Base-by-base conservation (phyloP, 2,888 invertebrate species). In the Campoplex nolae region DNA sequence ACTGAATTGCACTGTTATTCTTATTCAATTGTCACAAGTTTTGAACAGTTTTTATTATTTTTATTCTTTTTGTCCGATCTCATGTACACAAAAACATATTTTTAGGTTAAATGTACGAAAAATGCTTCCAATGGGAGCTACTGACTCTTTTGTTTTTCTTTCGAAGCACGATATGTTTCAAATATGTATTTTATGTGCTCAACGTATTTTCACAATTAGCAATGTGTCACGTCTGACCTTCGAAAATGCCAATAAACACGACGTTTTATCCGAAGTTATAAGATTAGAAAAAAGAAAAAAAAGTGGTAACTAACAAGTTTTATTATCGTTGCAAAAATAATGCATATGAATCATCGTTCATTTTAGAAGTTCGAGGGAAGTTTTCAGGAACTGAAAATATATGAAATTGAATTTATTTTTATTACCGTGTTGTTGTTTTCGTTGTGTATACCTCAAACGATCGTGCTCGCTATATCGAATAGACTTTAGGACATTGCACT, bases 401-500 rank as follows among this genome's bases (percentile, higher is more conserved):
- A 9, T 23, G 23, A 23, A 9, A 42, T 8, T 42, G 42, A 42
- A 42, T 8, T 9, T 42, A 42, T 9, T 42, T 9, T 42, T 42
- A 9, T 42, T 42, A 42, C 7, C 8, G 42, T 38, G 38, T 42
- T 9, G 42, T 42, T 42, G 38, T 67, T 67, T 38, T 67, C 38
- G 9, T 65, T 65, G 32, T 18, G 3, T 3, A 3, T 18, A 3
- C 3, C 42, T 23, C 4, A 42, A n/a, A 68, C 42, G 2, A n/a
- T 23, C 18, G 11, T 6, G 38, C 6, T n/a, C 11, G n/a, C 35
- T 73, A 13, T 11, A 23, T 48, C 23, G 4, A 13, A 23, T 38
- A 9, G 38, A 70, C 70, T 51, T 54, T n/a, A 32, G 76, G 62
- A 42, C 76, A 16, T 75, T 75, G 75, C 75, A 75, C 75, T 62